Conservation (phyloP, 2,888 invertebrate genomes). For the Diogma glabrata region DNA sequence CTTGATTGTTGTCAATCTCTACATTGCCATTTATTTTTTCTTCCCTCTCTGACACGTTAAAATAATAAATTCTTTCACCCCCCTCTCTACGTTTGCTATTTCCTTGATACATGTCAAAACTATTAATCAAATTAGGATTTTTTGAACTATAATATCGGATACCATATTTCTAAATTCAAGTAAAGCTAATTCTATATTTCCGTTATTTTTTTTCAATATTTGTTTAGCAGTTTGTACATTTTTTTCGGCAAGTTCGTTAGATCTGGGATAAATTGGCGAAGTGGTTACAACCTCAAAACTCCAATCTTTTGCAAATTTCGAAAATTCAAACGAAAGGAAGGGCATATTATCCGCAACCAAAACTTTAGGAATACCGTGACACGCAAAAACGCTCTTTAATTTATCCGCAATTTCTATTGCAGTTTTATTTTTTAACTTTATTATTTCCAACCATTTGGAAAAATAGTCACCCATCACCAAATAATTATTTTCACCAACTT, state of each 20-base stretch:
- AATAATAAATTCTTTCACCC: too few relatives aligned
- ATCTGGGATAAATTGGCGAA: too few relatives aligned
- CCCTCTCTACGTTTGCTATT: too few relatives aligned
- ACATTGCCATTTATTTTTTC: too few relatives aligned
- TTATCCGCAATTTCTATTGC: slow-evolving; percentile 11
- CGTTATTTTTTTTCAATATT: too few relatives aligned
- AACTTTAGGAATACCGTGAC: slow-evolving; percentile 18
- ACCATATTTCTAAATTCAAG: slow-evolving; percentile 2
- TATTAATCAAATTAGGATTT: too few relatives aligned
- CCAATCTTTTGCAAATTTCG: slow-evolving; percentile 16
- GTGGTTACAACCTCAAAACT: slow-evolving; percentile 16
- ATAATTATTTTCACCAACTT: background rate
- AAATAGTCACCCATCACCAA: background rate
- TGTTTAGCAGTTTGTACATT: slow-evolving; percentile 13
- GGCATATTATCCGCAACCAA: slow-evolving; percentile 19
- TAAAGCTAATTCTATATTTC: too few relatives aligned
- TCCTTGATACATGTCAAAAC: too few relatives aligned
- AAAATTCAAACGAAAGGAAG: slow-evolving; percentile 16
- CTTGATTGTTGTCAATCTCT: too few relatives aligned
- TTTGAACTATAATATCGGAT: too few relatives aligned
- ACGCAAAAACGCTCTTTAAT: slow-evolving; percentile 18
- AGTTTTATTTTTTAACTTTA: background rate
- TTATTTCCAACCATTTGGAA: background rate
- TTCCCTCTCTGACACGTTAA: too few relatives aligned
- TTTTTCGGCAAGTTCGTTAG: too few relatives aligned